phyloP scores from a whole-genome alignment of 64 coral and sea anemone species.

The Montipora cactus region DNA sequence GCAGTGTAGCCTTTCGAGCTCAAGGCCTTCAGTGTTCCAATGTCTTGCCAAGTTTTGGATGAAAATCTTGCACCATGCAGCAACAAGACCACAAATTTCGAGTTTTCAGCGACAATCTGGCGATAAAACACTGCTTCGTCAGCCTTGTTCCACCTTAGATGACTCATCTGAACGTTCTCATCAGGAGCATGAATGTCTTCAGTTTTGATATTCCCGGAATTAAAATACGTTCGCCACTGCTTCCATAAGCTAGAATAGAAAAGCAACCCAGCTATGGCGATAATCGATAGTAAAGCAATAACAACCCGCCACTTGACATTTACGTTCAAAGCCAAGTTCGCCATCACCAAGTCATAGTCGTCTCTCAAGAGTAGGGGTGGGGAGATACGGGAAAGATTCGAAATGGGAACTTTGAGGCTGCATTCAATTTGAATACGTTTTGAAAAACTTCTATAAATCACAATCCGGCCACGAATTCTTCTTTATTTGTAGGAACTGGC shows the following conservation, averaged over 20 bases:
- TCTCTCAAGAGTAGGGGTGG: not conserved
- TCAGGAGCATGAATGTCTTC: not conserved
- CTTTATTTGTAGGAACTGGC: too few relatives aligned
- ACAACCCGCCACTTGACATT: constrained; percentile 21
- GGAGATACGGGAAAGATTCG: not conserved
- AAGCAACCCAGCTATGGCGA: not conserved
- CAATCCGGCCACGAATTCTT: too few relatives aligned
- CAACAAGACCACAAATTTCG: constrained; percentile 64
- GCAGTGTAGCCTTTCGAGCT: constrained; percentile 68
- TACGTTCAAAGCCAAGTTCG: constrained; percentile 4
- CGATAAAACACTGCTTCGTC: constrained; percentile 83
- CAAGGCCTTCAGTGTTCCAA: constrained; percentile 76
- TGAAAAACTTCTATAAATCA: too few relatives aligned
- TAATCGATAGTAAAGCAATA: not conserved
- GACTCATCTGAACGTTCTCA: not conserved
- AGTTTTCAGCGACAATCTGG: constrained; percentile 25
- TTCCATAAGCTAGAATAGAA: constrained; percentile 18
- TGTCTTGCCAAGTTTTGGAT: constrained; percentile 83
- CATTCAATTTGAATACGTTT: too few relatives aligned
- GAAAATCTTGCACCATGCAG: constrained; percentile 80
- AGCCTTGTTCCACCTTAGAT: constrained; percentile 26
- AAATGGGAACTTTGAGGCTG: too few relatives aligned
- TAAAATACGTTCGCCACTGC: not conserved
- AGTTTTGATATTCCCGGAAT: not conserved
- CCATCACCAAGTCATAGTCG: not conserved